Conservation (phyloP, 2,797 vertebrate species). For the Notoglanidium macrostoma region DNA sequence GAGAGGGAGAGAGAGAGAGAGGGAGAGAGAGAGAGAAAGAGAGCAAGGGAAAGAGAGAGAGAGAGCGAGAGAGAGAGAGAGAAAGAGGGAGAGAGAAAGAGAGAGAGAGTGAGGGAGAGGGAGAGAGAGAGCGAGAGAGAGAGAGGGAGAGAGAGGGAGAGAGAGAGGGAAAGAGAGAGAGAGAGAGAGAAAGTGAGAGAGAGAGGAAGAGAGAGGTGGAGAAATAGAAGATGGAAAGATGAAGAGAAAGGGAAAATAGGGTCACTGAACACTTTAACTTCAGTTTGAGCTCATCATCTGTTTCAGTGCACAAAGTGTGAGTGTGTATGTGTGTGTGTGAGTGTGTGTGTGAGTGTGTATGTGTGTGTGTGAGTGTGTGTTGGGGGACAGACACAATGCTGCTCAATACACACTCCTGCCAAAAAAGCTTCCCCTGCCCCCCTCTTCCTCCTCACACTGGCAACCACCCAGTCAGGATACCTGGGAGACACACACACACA, state of each 20-base stretch:
- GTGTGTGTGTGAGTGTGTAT: slow-evolving; percentile 6
- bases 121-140: background rate
- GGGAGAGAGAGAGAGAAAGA: slow-evolving; percentile 46
- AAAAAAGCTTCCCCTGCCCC: slow-evolving; percentile 29
- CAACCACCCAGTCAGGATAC: slow-evolving; percentile 53
- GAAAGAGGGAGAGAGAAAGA: slow-evolving; percentile 50
- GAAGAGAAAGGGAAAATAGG: slow-evolving; percentile 49
- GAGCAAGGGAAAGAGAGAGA: too few relatives aligned
- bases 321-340: slow-evolving; percentile 11
- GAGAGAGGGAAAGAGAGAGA: slow-evolving; percentile 61
- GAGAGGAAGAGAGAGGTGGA: slow-evolving; percentile 37
- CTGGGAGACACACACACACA: slow-evolving; percentile 54
- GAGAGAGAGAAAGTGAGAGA: slow-evolving; percentile 1
- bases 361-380: slow-evolving; percentile 15
- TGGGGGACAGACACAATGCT: slow-evolving; percentile 25
- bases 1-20: too few relatives aligned
- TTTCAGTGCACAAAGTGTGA: slow-evolving; percentile 36
- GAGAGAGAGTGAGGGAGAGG: slow-evolving; percentile 61
- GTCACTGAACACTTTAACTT: slow-evolving; percentile 28
- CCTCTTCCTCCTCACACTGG: slow-evolving; percentile 25
- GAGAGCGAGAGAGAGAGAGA: slow-evolving; percentile 31
- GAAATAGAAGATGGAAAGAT: slow-evolving; percentile 63
- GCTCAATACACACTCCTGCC: slow-evolving; percentile 49
- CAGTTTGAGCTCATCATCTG: slow-evolving; percentile 50
- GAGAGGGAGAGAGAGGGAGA: slow-evolving; percentile 37